Evolutionary conservation across 2,797 vertebrate species (phyloP).

Genomic region (Macropodus opercularis): DNA sequence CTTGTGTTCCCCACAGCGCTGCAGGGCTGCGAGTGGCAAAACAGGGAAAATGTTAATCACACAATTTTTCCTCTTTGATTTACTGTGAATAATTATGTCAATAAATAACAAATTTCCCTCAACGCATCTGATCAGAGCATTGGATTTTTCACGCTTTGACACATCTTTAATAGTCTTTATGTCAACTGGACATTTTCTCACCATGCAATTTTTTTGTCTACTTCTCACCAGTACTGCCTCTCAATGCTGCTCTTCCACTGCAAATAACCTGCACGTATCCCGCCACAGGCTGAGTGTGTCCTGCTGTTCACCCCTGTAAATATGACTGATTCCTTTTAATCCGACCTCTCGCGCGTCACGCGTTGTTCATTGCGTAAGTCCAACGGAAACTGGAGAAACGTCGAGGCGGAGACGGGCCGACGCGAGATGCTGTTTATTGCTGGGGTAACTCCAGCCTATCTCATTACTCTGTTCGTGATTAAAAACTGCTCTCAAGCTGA

Average conservation of each 20-base stretch:
- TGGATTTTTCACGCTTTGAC: slow-evolving; percentile 7
- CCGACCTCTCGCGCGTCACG: slow-evolving; percentile 35
- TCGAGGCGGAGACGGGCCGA: background rate
- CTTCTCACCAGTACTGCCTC: slow-evolving; percentile 23
- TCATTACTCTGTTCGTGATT: slow-evolving; percentile 74
- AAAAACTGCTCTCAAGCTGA: slow-evolving; percentile 70
- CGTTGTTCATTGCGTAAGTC: slow-evolving; percentile 30
- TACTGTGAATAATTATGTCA: slow-evolving; percentile 32
- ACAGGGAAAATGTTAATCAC: slow-evolving; percentile 11
- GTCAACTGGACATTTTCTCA: slow-evolving; percentile 19
- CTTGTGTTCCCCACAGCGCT: slow-evolving; percentile 29
- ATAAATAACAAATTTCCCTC: slow-evolving; percentile 31
- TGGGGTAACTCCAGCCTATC: slow-evolving; percentile 56
- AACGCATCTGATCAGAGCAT: slow-evolving; percentile 5
- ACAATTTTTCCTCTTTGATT: slow-evolving; percentile 25
- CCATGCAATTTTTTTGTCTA: slow-evolving; percentile 4
- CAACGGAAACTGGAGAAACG: slow-evolving; percentile 13
- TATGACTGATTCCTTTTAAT: slow-evolving; percentile 60
- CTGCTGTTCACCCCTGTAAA: slow-evolving; percentile 52
- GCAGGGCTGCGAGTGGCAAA: slow-evolving; percentile 9
- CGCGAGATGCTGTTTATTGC: slow-evolving; percentile 48
- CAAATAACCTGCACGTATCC: slow-evolving; percentile 42
- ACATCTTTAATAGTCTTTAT: slow-evolving; percentile 20
- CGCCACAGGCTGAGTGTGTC: slow-evolving; percentile 33
- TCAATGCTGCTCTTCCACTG: slow-evolving; percentile 24